These are phyloP conservation scores for Thalassophryne amazonica DNA, from an alignment of 2,797 vertebrate genomes.

Conservation along the genomic window DNA sequence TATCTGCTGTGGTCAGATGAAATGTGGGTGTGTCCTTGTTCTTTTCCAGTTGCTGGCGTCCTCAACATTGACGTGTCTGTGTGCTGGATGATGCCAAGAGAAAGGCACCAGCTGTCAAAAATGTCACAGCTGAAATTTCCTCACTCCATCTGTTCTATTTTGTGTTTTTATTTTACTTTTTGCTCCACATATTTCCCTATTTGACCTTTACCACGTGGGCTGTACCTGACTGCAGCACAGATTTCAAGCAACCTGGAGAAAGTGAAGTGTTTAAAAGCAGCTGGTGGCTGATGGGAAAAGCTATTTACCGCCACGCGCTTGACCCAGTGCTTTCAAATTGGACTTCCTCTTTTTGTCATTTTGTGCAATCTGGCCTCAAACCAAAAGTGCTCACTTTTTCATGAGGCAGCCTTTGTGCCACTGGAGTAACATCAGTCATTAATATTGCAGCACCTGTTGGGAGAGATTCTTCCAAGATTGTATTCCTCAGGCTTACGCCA, in stretches of 20 bases:
- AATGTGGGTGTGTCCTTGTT: too few relatives aligned
- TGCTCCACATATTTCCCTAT: not conserved
- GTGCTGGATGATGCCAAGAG: too few relatives aligned
- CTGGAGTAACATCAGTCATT: slow-evolving; percentile 56
- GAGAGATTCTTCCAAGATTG: slow-evolving; percentile 64
- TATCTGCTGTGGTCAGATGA: too few relatives aligned
- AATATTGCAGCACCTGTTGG: slow-evolving; percentile 77
- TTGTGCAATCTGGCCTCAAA: slow-evolving; percentile 50
- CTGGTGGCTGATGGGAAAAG: slow-evolving; percentile 21
- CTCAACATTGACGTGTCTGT: too few relatives aligned
- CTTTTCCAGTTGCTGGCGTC: too few relatives aligned
- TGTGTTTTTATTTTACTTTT: not conserved
- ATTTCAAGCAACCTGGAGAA: slow-evolving; percentile 37
- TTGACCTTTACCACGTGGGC: slow-evolving; percentile 11
- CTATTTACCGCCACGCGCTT: slow-evolving; percentile 35
- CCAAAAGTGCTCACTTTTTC: slow-evolving; percentile 65
- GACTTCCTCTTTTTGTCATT: slow-evolving; percentile 40
- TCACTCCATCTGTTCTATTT: too few relatives aligned
- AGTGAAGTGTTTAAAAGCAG: slow-evolving; percentile 53
- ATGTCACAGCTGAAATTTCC: too few relatives aligned
- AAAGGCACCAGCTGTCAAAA: too few relatives aligned
- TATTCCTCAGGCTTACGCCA: slow-evolving; percentile 50
- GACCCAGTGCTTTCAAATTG: slow-evolving; percentile 30
- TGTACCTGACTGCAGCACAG: slow-evolving; percentile 5
- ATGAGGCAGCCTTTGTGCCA: slow-evolving; percentile 48